phyloP scores from a whole-genome alignment of 2,113 vertebrate genomes.

The Saiga tatarica region DNA sequence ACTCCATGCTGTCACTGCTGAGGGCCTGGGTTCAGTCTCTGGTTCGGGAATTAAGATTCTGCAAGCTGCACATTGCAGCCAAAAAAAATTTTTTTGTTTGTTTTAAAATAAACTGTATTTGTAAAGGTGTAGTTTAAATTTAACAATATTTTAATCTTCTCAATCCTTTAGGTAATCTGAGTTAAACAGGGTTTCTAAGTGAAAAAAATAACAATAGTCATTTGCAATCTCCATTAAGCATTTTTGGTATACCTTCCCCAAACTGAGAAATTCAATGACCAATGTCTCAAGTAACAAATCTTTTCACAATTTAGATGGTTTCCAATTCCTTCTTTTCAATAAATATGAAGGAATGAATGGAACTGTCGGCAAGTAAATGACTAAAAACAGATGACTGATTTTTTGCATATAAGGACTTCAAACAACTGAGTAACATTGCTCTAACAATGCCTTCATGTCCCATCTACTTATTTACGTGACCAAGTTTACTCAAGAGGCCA shows the following conservation, averaged over 20 bases:
- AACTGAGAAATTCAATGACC: background rate
- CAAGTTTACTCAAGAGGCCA: background rate
- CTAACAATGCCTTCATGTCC: background rate
- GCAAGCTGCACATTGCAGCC: background rate
- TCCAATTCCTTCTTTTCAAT: slow-evolving; percentile 7
- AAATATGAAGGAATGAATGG: background rate
- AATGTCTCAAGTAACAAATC: background rate
- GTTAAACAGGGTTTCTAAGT: background rate
- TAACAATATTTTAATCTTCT: background rate
- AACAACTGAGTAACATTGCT: background rate
- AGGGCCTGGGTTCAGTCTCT: background rate
- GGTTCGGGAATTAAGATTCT: background rate
- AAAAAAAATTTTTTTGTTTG: background rate
- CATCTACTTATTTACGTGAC: background rate
- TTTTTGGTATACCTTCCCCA: background rate
- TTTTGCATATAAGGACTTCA: slow-evolving; percentile 12
- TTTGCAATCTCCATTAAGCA: background rate
- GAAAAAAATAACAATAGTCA: background rate
- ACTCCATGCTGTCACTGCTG: background rate
- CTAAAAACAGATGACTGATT: background rate
- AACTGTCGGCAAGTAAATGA: background rate
- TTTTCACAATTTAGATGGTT: background rate
- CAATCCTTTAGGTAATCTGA: background rate
- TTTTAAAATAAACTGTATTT: background rate
- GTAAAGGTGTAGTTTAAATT: background rate